A percentile compares a stretch with the other conserved stretches of the same genome.
Conservation (phyloP, 2,888 invertebrate genomes). For the Tetragnatha montana region DNA sequence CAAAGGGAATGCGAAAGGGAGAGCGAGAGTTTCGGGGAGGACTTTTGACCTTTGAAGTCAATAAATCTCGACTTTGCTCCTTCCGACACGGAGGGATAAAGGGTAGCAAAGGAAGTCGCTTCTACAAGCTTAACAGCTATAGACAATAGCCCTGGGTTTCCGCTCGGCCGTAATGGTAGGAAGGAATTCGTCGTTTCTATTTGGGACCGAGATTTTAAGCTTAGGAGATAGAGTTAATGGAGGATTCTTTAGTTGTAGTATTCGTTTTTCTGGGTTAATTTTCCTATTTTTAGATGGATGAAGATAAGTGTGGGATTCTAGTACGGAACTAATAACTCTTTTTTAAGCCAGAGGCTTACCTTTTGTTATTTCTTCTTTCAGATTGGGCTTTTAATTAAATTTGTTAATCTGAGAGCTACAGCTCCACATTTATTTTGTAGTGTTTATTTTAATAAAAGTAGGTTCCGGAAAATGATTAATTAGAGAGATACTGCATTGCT, state of each 20-base stretch:
- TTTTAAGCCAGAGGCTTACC: too few species aligned
- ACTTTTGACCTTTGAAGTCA: conserved; percentile 41
- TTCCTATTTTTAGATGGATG: too few species aligned
- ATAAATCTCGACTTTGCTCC: conserved; percentile 35
- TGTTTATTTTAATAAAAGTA: too few species aligned
- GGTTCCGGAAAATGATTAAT: too few species aligned
- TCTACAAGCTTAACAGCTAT: conserved; percentile 9
- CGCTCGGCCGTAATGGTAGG: neutral
- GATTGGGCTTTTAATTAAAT: too few species aligned
- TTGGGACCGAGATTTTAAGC: neutral
- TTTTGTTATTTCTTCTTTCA: too few species aligned
- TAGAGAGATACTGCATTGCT: too few species aligned
- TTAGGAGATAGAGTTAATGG: neutral
- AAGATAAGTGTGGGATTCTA: too few species aligned
- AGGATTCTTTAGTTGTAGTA: neutral
- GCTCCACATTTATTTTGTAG: too few species aligned
- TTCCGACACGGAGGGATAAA: conserved; percentile 27
- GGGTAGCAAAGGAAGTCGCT: conserved; percentile 12
- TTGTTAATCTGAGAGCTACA: too few species aligned
- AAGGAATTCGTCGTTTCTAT: neutral
- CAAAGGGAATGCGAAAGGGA: neutral
- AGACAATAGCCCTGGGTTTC: neutral
- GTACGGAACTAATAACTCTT: too few species aligned
- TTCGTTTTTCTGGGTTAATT: neutral
- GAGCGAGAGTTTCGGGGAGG: conserved; percentile 3